phyloP scores from a whole-genome alignment of 2,888 invertebrate genomes.

The Morpho achilles region DNA sequence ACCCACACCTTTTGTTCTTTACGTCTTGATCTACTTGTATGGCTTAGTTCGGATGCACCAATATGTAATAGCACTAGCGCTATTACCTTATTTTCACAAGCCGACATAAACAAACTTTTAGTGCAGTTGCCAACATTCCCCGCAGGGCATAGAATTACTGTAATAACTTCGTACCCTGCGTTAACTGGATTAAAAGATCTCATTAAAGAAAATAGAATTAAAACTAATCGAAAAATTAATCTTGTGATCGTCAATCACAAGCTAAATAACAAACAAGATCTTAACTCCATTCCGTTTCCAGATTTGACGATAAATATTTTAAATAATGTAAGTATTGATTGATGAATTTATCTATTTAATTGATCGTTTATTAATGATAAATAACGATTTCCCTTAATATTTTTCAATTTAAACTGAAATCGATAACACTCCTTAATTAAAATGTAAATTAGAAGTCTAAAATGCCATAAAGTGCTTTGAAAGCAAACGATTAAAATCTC shows the following conservation, averaged over 20 bases:
- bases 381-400: no score
- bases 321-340: slow-evolving; percentile 9
- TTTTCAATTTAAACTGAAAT: no score
- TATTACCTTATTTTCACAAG: slow-evolving; percentile 32
- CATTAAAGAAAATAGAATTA: slow-evolving; percentile 39
- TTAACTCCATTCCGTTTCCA: slow-evolving; percentile 38
- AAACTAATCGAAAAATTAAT: slow-evolving; percentile 36
- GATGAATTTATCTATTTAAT: slow-evolving; percentile 8
- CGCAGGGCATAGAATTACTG: slow-evolving; percentile 32
- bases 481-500: no score
- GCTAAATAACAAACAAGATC: slow-evolving; percentile 30
- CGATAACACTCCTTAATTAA: no score
- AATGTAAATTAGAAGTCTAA: no score
- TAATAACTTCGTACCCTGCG: slow-evolving; percentile 38
- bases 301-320: slow-evolving; percentile 36
- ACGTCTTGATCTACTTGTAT: slow-evolving; percentile 32
- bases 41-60: slow-evolving; percentile 31
- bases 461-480: no score
- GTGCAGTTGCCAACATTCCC: slow-evolving; percentile 30
- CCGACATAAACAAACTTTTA: slow-evolving; percentile 32
- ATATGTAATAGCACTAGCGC: slow-evolving; percentile 27
- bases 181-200: slow-evolving; percentile 35
- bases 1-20: slow-evolving; percentile 26
- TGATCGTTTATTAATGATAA: no score
- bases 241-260: slow-evolving; percentile 40